phyloP scores from a whole-genome alignment of 2,797 vertebrate genomes.

The Graptemys geographica region DNA sequence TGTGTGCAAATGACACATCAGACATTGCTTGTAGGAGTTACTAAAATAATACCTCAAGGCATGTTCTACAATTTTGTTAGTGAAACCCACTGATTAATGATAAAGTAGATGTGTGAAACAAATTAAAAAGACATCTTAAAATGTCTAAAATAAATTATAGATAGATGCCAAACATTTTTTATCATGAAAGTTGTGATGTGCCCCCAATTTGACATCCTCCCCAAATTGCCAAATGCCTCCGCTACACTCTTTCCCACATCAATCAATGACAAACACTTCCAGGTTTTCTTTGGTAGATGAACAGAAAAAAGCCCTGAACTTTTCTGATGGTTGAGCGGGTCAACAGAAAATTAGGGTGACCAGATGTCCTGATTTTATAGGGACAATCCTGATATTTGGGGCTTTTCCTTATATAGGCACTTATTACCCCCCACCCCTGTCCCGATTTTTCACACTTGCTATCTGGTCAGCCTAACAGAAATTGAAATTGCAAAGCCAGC shows the following conservation, averaged over 20 bases:
- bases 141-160: too few relatives aligned
- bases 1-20: neutral
- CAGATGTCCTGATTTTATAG: too few relatives aligned
- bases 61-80: neutral
- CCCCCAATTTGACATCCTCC: neutral
- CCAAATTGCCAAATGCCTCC: neutral
- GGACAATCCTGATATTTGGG: too few relatives aligned
- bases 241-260: too few relatives aligned
- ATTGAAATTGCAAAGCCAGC: neutral
- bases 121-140: neutral
- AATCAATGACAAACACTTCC: too few relatives aligned
- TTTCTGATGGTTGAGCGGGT: too few relatives aligned
- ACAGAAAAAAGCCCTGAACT: too few relatives aligned
- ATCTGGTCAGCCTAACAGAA: too few relatives aligned
- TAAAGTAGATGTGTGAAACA: neutral
- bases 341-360: neutral
- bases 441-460: too few relatives aligned
- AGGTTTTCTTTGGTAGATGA: too few relatives aligned
- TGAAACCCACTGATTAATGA: neutral
- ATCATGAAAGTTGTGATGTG: neutral
- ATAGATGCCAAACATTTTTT: neutral
- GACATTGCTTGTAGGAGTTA: neutral
- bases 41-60: neutral
- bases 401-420: too few relatives aligned
- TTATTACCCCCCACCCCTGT: too few relatives aligned